Conservation (phyloP, 2,113 vertebrate genomes). For the Mustela lutreola region DNA sequence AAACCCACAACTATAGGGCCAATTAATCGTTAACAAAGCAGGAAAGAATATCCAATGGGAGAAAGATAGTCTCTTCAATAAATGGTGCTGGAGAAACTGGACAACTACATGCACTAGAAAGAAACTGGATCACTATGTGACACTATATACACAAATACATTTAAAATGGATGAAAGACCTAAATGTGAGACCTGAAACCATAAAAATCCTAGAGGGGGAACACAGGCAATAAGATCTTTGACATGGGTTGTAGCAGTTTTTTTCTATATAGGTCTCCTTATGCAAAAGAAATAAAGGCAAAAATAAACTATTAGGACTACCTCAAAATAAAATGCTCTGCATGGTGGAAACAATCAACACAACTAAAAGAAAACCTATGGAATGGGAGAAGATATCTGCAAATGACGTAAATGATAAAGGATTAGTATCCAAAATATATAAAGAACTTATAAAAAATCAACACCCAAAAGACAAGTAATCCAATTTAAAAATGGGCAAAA, state of each 20-base stretch:
- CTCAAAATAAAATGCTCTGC: background rate
- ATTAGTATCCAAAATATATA: background rate
- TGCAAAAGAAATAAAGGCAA: background rate
- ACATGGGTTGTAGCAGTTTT: background rate
- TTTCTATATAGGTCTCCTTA: background rate
- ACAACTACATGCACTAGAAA: background rate
- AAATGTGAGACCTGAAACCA: background rate
- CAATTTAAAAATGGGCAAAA: background rate
- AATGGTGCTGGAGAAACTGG: background rate
- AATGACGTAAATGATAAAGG: background rate
- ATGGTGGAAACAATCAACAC: background rate
- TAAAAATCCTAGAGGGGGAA: background rate
- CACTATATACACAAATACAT: background rate
- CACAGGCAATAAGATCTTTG: background rate
- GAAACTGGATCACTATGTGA: background rate
- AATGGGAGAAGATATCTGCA: background rate
- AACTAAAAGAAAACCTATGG: background rate
- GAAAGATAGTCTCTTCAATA: background rate
- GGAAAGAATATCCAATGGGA: background rate
- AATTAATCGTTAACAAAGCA: background rate
- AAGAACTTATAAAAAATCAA: background rate
- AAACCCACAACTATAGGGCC: background rate
- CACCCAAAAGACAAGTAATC: background rate
- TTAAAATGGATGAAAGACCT: background rate
- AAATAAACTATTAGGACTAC: background rate